Evolutionary conservation across 1,140 invertebrate species (phyloP).

Genomic region (Theocolax elegans): DNA sequence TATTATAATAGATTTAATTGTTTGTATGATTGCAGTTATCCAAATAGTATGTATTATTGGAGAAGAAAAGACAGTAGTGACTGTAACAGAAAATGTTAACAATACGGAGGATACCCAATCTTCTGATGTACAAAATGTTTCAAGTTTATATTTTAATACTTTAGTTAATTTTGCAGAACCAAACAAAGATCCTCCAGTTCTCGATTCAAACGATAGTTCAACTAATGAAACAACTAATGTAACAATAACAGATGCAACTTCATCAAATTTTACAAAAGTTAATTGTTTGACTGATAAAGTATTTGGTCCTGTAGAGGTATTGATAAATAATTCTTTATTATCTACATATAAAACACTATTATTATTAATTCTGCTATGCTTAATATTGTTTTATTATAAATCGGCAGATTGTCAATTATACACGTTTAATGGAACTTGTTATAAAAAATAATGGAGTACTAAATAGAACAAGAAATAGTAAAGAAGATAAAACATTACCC

Average conservation of each 20-base stretch:
- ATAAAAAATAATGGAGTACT: conserved; percentile 68
- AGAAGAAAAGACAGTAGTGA: conserved; percentile 18
- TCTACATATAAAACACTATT: conserved; percentile 1
- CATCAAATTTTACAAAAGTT: conserved; percentile 53
- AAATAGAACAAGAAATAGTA: conserved; percentile 59
- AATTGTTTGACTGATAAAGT: conserved; percentile 58
- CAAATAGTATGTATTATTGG: conserved; percentile 14
- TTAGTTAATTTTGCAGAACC: background rate
- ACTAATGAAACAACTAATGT: conserved; percentile 38
- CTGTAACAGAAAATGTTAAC: background rate
- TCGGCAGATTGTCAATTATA: conserved; percentile 72
- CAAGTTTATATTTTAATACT: no score
- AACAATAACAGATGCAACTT: conserved; percentile 29
- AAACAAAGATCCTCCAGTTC: background rate
- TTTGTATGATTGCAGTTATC: conserved; percentile 17
- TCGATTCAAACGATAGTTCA: background rate
- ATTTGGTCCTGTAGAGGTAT: conserved; percentile 61
- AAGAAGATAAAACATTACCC: conserved; percentile 63
- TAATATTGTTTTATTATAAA: no score
- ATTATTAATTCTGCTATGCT: conserved; percentile 25
- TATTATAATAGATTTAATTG: background rate
- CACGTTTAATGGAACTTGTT: conserved; percentile 68
- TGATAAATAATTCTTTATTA: background rate
- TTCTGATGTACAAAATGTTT: no score
- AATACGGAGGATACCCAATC: background rate